Percentiles rank a stretch among this genome's conserved stretches.
Evolutionary conservation across 2,113 vertebrate genomes (phyloP).

Genomic region (Tetrax tetrax): DNA sequence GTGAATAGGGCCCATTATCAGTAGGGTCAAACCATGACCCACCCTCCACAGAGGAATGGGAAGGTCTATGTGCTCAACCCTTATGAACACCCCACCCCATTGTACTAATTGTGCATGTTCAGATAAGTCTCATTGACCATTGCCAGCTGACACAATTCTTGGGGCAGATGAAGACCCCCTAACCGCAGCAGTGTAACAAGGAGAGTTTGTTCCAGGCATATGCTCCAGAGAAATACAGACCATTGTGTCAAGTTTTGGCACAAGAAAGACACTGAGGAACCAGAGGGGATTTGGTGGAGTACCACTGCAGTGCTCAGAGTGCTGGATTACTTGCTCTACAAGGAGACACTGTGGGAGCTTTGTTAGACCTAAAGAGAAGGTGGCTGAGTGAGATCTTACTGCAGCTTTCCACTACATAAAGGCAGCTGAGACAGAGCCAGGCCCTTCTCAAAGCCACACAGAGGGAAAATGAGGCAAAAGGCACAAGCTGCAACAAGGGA

Average conservation of each 20-base stretch:
- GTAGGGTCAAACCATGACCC: not conserved
- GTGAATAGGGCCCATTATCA: not conserved
- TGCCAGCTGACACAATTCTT: no score
- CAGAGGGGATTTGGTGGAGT: not conserved
- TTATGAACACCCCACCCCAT: fast-evolving
- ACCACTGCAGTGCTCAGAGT: not conserved
- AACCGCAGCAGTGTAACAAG: fast-evolving
- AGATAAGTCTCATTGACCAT: no score
- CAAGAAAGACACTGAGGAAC: not conserved
- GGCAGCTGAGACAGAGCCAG: not conserved
- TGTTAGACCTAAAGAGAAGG: not conserved
- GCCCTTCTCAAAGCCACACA: not conserved
- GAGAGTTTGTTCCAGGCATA: not conserved
- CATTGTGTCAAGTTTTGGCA: not conserved
- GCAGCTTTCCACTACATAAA: not conserved
- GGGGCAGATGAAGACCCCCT: no score
- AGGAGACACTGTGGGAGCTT: not conserved
- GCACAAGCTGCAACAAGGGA: not conserved
- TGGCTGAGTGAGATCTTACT: not conserved
- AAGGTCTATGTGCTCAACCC: not conserved
- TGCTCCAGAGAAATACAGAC: not conserved
- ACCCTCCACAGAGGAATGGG: not conserved
- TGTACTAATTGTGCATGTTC: not conserved
- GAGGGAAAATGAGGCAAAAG: not conserved
- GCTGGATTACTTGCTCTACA: not conserved